Evolutionary conservation across 2,888 invertebrate genomes (phyloP), one percentile per base, ranked within the genome.

Genomic region (Odontocerum albicorne): DNA sequence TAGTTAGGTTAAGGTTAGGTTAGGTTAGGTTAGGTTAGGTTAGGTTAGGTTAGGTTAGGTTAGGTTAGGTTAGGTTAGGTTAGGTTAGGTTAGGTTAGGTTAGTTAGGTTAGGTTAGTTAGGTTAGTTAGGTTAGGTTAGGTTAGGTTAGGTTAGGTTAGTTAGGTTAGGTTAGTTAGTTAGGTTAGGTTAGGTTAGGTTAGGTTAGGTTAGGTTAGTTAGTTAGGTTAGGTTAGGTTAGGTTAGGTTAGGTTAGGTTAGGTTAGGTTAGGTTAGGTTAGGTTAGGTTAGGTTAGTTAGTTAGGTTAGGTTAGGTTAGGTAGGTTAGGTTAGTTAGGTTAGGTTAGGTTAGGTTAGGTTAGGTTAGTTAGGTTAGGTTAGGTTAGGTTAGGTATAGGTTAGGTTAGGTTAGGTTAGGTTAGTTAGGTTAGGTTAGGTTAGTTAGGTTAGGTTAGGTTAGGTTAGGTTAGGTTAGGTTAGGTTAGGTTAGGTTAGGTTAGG

Each of bases 1-100:
- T 58, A 43, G 53, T 49, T 54, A 51, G 39, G 49, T 51, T 55
- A 52, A 49, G 58, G 55, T 59, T 59, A 52, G 52, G 59, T 55
- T 55, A 59, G 59, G 55, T 59, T 59, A 59, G 59, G 59, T 59
- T 55, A 55, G 39, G 39, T 39, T 39, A 39, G 39, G 39, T 39
- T 39, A 39, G 39, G 39, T 39, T 39, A 39, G 39, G 39, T 39
- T 39, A 39, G 39, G 39, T 39, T 39, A 39, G 39, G 39, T 39
- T 39, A 39, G 39, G 39, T 39, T 39, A 39, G 39, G 39, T 39
- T 39, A 39, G 39, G 39, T 39, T 39, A 39, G 39, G 39, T 39
- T 39, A 39, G 39, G 39, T 39, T 39, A 39, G 39, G 39, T 39
- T 39, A 39, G 39, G 39, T 39, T 39, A 39, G 39, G 39, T 39